Evolutionary conservation across 2,888 invertebrate genomes (phyloP).

Genomic region (Noctua janthina): DNA sequence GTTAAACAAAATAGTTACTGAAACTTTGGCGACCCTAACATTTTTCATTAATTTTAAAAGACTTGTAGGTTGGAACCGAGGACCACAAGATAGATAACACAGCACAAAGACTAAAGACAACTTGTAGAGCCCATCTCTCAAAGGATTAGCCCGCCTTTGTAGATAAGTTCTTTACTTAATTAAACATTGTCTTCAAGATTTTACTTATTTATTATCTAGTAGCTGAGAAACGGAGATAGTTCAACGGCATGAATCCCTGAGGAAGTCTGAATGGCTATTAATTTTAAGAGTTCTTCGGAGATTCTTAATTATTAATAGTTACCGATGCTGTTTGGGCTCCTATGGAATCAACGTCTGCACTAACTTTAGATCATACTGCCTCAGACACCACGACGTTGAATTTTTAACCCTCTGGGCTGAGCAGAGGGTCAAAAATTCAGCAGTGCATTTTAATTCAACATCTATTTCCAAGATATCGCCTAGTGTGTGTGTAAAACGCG

Average conservation of each 20-base stretch:
- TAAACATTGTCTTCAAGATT: conserved; percentile 27
- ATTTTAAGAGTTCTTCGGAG: conserved; percentile 22
- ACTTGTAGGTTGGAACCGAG: neutral
- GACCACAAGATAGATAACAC: conserved; percentile 13
- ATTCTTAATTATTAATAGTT: neutral
- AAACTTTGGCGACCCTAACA: no score
- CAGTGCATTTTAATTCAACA: no score
- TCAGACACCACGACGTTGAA: no score
- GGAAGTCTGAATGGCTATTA: neutral
- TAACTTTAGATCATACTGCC: no score
- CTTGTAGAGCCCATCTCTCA: conserved; percentile 42
- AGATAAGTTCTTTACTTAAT: conserved; percentile 45
- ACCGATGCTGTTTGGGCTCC: no score
- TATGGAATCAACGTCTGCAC: no score
- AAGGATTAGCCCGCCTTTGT: conserved; percentile 35
- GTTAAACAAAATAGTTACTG: no score
- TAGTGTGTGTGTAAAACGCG: no score
- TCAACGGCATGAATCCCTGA: conserved; percentile 13
- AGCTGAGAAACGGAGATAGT: neutral
- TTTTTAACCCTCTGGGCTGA: no score
- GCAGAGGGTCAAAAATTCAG: no score
- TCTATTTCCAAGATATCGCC: no score
- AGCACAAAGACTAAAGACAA: conserved; percentile 25
- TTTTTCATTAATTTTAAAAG: no score
- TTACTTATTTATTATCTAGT: conserved; percentile 33